These are phyloP conservation scores for Dreissena rostriformis DNA, from an alignment of 1,140 invertebrate genomes.

Conservation along the genomic window DNA sequence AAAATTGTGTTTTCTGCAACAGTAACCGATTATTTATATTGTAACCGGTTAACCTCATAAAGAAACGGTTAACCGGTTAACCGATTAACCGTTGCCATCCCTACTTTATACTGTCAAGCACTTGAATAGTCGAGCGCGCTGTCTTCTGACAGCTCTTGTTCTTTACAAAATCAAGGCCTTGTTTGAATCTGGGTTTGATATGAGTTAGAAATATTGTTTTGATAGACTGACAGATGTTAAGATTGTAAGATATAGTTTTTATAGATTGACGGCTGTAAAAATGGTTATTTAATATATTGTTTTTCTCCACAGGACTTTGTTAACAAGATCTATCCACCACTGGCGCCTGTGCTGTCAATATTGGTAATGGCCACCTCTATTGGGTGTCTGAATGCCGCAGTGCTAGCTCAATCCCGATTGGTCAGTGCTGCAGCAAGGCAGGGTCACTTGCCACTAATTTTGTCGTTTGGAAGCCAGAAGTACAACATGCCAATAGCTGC, in stretches of 20 bases:
- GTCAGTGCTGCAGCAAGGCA: conserved; percentile 98
- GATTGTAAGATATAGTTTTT: too few species aligned
- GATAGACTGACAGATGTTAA: not conserved
- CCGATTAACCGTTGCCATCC: too few species aligned
- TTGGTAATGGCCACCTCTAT: conserved; percentile 60
- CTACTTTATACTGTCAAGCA: too few species aligned
- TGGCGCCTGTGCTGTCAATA: conserved; percentile 58
- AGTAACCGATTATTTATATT: too few species aligned
- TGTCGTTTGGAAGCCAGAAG: conserved; percentile 95
- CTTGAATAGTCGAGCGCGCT: not conserved
- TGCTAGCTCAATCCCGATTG: conserved; percentile 83
- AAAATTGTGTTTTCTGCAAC: too few species aligned
- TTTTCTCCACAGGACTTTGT: conserved; percentile 57
- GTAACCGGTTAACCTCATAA: too few species aligned
- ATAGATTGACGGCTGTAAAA: not conserved
- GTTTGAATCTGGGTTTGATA: not conserved
- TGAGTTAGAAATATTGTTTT: not conserved
- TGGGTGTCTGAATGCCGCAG: conserved; percentile 59
- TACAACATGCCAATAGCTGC: conserved; percentile 94
- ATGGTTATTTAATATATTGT: not conserved
- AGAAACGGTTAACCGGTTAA: too few species aligned
- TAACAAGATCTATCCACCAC: conserved; percentile 48
- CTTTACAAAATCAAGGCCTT: too few species aligned
- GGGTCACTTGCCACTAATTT: conserved; percentile 96
- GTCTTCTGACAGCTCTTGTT: not conserved